A percentile compares a stretch with the other conserved stretches of the same genome.
These are phyloP conservation scores for Miopithecus talapoin DNA, from an alignment of 2,797 vertebrate genomes.

Conservation along the genomic window DNA sequence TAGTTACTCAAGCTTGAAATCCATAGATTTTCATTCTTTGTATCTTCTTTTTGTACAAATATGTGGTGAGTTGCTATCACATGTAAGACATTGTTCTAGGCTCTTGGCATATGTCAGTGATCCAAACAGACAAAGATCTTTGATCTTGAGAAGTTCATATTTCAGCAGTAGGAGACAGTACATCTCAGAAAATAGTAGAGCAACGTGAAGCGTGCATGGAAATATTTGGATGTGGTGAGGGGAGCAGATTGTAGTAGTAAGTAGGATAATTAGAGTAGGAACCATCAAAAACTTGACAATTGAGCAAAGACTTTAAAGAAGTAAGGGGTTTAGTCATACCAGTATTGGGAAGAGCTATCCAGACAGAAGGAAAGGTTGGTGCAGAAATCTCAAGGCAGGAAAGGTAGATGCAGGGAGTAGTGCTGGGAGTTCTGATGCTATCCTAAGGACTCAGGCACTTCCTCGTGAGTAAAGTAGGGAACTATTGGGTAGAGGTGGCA, in stretches of 20 bases:
- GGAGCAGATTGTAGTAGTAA: neutral
- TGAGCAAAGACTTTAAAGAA: neutral
- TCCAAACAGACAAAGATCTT: neutral
- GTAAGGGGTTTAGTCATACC: neutral
- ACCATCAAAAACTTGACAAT: neutral
- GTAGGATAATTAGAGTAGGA: neutral
- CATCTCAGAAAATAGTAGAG: neutral
- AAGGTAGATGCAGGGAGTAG: rapidly evolving
- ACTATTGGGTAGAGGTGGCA: neutral
- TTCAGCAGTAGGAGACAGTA: neutral
- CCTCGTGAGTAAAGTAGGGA: neutral
- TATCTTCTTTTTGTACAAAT: neutral
- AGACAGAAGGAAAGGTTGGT: neutral
- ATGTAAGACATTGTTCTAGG: neutral
- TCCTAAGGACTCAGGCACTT: neutral
- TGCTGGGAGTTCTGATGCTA: neutral
- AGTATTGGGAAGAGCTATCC: neutral
- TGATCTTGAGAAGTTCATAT: neutral
- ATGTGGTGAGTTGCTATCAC: neutral
- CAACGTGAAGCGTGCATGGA: neutral
- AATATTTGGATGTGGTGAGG: too few relatives aligned
- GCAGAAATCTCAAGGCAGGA: neutral
- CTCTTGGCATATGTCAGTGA: neutral
- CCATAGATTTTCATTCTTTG: neutral
- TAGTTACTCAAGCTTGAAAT: neutral